These are phyloP conservation scores for Meloidogyne chitwoodi DNA, from an alignment of 1,140 invertebrate genomes.

Conservation along the genomic window DNA sequence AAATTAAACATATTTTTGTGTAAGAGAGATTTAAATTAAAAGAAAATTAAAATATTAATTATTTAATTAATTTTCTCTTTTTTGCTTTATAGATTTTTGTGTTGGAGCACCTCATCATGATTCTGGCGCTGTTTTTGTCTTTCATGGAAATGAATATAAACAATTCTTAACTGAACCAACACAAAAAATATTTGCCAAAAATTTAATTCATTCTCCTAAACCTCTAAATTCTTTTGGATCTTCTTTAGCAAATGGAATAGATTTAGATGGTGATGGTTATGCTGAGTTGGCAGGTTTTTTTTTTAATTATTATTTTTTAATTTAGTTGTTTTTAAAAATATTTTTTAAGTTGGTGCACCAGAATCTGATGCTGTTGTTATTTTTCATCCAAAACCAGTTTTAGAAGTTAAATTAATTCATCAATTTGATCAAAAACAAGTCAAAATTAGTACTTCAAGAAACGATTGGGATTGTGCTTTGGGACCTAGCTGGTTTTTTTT, in stretches of 20 bases:
- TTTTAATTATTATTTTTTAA: not conserved
- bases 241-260: slow-evolving; percentile 79
- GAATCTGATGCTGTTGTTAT: slow-evolving; percentile 71
- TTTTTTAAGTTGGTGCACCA: slow-evolving; percentile 72
- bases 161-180: slow-evolving; percentile 37
- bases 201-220: slow-evolving; percentile 10
- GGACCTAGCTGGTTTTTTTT: not conserved
- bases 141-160: slow-evolving; percentile 68
- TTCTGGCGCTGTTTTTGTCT: slow-evolving; percentile 78
- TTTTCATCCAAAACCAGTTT: slow-evolving; percentile 48
- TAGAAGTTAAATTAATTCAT: slow-evolving; percentile 39
- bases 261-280: slow-evolving; percentile 85
- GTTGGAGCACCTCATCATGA: slow-evolving; percentile 86
- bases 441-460: slow-evolving; percentile 35
- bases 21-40: no score
- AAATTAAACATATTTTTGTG: not conserved
- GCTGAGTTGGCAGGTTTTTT: slow-evolving; percentile 72
- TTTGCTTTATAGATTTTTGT: slow-evolving; percentile 69
- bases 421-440: slow-evolving; percentile 39
- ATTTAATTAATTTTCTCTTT: no score
- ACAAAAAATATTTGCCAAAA: slow-evolving; percentile 37
- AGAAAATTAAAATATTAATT: no score
- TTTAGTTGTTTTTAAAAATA: not conserved
- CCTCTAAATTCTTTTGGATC: slow-evolving; percentile 72
- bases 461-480: not conserved